phyloP scores from a whole-genome alignment of 2,888 invertebrate genomes.

The Marasmarcha lunaedactyla region DNA sequence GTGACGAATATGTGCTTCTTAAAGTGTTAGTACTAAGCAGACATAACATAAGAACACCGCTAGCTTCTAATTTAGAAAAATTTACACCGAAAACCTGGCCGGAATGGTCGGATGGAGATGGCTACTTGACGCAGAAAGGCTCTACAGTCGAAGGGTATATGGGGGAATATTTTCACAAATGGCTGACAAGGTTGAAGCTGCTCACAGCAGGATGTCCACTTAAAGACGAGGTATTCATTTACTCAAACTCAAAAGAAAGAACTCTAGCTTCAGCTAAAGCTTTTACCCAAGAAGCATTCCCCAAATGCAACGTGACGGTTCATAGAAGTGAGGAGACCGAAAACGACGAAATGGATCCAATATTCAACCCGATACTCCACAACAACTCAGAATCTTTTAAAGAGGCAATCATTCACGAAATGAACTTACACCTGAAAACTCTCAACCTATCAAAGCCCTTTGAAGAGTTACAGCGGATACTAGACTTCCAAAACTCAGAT shows the following conservation, averaged over 20 bases:
- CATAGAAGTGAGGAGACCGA: slow-evolving; percentile 24
- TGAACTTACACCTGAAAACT: slow-evolving; percentile 27
- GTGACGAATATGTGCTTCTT: slow-evolving; percentile 3
- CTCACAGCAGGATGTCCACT: slow-evolving; percentile 28
- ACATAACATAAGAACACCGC: slow-evolving; percentile 44
- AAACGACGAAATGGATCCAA: slow-evolving; percentile 26
- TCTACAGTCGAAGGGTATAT: slow-evolving; percentile 38
- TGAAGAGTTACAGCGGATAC: slow-evolving; percentile 29
- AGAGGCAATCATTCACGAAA: slow-evolving; percentile 28
- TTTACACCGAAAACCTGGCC: slow-evolving; percentile 42
- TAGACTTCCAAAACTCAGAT: slow-evolving; percentile 40
- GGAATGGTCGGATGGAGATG: slow-evolving; percentile 33
- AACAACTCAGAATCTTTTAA: slow-evolving; percentile 32
- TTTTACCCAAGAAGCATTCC: slow-evolving; percentile 39
- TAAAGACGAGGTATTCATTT: slow-evolving; percentile 36
- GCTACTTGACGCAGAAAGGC: slow-evolving; percentile 42
- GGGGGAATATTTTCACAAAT: slow-evolving; percentile 33
- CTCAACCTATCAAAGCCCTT: slow-evolving; percentile 33
- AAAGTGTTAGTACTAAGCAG: slow-evolving; percentile 26
- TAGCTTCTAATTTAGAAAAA: slow-evolving; percentile 30
- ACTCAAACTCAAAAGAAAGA: slow-evolving; percentile 44
- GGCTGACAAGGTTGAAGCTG: slow-evolving; percentile 31
- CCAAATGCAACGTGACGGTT: slow-evolving; percentile 37
- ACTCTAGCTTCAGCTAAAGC: slow-evolving; percentile 42
- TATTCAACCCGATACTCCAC: slow-evolving; percentile 45